phyloP scores from a whole-genome alignment of 2,797 vertebrate genomes.

The Rhodeus uyekii region DNA sequence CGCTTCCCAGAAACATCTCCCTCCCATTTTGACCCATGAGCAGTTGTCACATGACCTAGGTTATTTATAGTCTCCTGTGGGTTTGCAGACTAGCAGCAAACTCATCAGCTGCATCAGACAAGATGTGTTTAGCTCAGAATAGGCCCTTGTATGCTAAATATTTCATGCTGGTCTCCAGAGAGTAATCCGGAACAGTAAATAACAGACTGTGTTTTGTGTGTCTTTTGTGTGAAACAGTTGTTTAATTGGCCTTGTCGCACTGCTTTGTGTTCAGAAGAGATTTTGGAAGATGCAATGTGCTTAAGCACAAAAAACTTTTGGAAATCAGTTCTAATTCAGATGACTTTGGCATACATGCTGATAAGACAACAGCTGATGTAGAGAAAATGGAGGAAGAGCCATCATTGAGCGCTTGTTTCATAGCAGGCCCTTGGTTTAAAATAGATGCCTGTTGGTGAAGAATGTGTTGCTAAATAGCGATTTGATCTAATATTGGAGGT shows the following conservation, averaged over 20 bases:
- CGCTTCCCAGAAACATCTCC: constrained; percentile 43
- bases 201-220: not conserved
- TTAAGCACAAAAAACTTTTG: constrained; percentile 1
- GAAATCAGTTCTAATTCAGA: constrained; percentile 11
- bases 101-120: constrained; percentile 13
- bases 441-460: constrained; percentile 17
- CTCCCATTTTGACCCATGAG: constrained; percentile 57
- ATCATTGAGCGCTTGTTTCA: constrained; percentile 4
- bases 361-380: constrained; percentile 1
- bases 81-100: constrained; percentile 40
- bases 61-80: constrained; percentile 65
- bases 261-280: not conserved
- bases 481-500: constrained; percentile 21
- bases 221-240: not conserved
- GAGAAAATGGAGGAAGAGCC: not conserved
- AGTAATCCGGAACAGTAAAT: not conserved
- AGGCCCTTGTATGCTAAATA: not conserved
- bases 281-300: not conserved
- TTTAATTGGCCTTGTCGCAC: not conserved
- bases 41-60: constrained; percentile 65
- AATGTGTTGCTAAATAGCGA: not conserved
- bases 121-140: not conserved
- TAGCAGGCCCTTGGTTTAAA: not conserved
- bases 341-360: constrained; percentile 6
- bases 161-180: not conserved